Evolutionary conservation across 2,888 invertebrate species (phyloP).

Genomic region (Amblyjoppa fuscipennis): DNA sequence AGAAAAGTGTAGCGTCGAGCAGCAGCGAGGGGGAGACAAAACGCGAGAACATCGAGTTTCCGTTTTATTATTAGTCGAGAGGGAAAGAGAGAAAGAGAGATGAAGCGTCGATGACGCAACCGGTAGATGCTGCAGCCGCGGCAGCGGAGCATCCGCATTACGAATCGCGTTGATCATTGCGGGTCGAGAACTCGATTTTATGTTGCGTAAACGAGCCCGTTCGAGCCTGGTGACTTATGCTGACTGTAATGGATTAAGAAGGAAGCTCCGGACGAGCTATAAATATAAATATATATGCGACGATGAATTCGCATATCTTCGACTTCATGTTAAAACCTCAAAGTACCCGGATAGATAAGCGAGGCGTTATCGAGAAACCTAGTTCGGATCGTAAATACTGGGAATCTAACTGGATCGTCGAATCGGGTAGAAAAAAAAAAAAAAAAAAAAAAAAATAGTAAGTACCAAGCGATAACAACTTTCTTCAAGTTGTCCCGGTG

Average conservation of each 20-base stretch:
- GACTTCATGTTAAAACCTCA: not conserved
- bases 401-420: not conserved
- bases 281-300: not conserved
- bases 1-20: not conserved
- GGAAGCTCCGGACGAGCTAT: not conserved
- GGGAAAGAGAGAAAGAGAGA: constrained; percentile 26
- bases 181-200: constrained; percentile 47
- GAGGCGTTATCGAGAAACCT: not conserved
- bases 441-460: not conserved
- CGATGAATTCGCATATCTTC: not conserved
- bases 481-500: constrained; percentile 50
- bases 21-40: constrained; percentile 24
- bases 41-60: constrained; percentile 51
- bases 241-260: not conserved
- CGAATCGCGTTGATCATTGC: constrained; percentile 60
- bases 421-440: not conserved
- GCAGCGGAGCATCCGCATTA: constrained; percentile 61
- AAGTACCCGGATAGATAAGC: not conserved
- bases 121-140: constrained; percentile 45
- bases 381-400: constrained; percentile 14
- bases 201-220: constrained; percentile 18
- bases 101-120: constrained; percentile 59
- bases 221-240: not conserved
- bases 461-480: constrained; percentile 20
- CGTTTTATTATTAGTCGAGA: constrained; percentile 62